A percentile compares a stretch with the other conserved stretches of the same genome.
These are phyloP conservation scores for Heliocidaris tuberculata DNA, from an alignment of 35 echinoderm and acorn worm genomes.

Conservation along the genomic window DNA sequence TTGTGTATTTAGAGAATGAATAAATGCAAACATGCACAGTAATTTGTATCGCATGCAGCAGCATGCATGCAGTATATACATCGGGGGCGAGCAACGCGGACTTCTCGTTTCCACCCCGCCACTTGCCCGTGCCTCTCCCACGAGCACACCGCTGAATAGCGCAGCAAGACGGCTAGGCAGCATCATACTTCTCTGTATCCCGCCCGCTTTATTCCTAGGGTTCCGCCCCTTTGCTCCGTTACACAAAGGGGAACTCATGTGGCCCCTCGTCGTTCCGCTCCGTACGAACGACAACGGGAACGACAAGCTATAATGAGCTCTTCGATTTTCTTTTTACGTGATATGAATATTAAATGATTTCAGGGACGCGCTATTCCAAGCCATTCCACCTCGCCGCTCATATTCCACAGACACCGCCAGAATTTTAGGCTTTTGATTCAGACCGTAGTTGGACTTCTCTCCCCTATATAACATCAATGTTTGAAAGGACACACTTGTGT, in stretches of 20 bases:
- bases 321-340: background rate
- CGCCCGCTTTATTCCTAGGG: background rate
- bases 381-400: background rate
- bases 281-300: too few relatives aligned
- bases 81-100: background rate
- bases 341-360: conserved; percentile 10
- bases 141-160: background rate
- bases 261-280: background rate
- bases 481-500: too few relatives aligned
- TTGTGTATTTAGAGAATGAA: too few relatives aligned
- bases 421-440: background rate
- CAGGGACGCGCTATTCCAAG: background rate
- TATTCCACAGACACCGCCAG: too few relatives aligned
- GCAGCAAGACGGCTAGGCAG: background rate
- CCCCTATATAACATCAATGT: too few relatives aligned
- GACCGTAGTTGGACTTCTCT: background rate
- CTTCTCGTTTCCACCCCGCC: background rate
- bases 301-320: too few relatives aligned
- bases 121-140: background rate
- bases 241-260: background rate
- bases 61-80: too few relatives aligned
- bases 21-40: too few relatives aligned
- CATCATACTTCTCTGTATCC: background rate
- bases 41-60: too few relatives aligned
- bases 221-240: background rate